Conservation (phyloP, 2,797 vertebrate species). For the Bovichtus variegatus region DNA sequence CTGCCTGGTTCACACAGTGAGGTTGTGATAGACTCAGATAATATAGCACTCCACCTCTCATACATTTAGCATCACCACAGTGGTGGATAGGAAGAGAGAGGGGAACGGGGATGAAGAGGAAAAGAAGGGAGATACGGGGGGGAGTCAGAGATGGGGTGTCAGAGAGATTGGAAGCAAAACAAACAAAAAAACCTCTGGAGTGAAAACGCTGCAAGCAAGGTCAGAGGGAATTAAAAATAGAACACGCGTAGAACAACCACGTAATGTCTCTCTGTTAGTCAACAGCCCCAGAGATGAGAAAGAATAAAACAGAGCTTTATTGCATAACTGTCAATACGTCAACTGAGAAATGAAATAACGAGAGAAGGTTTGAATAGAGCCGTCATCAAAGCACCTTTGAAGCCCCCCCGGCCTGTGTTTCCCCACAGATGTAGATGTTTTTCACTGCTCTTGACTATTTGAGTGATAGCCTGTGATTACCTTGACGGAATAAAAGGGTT, state of each 20-base stretch:
- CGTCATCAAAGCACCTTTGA: neutral
- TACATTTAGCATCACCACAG: constrained; percentile 68
- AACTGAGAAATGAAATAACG: constrained; percentile 1
- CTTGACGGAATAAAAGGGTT: constrained; percentile 49
- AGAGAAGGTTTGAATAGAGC: neutral
- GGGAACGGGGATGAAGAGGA: neutral
- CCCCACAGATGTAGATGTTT: constrained; percentile 25
- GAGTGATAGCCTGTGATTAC: constrained; percentile 53
- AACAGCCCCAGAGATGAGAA: constrained; percentile 41
- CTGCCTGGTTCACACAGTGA: constrained; percentile 24
- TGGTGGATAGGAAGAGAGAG: constrained; percentile 2
- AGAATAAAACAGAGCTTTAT: constrained; percentile 19
- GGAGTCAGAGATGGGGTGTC: constrained; percentile 20
- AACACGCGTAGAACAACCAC: constrained; percentile 15
- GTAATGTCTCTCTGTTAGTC: constrained; percentile 38
- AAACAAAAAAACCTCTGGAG: constrained; percentile 1
- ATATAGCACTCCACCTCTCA: constrained; percentile 47
- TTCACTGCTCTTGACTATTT: constrained; percentile 7
- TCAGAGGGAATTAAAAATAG: constrained; percentile 67
- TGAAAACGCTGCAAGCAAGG: constrained; percentile 58
- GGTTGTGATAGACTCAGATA: constrained; percentile 47
- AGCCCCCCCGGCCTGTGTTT: constrained; percentile 7
- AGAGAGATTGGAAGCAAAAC: neutral
- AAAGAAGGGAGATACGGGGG: neutral
- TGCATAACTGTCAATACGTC: constrained; percentile 29